A percentile compares a stretch with the other conserved stretches of the same genome.
Evolutionary conservation across 2,888 invertebrate species (phyloP).

Genomic region (Agrochola lota): DNA sequence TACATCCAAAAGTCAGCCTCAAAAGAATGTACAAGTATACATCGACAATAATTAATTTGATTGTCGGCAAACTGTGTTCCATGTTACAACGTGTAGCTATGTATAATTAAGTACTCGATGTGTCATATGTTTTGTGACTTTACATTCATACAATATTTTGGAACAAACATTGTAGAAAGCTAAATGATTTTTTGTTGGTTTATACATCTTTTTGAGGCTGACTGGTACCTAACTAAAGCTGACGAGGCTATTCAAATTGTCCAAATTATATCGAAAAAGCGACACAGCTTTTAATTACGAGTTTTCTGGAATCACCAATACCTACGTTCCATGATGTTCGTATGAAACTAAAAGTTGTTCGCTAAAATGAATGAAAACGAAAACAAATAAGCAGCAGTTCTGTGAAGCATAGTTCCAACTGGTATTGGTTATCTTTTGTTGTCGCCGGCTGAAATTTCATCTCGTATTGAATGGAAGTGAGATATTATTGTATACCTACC

Average conservation of each 20-base stretch:
- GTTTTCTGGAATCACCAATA: background rate
- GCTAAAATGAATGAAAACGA: constrained; percentile 11
- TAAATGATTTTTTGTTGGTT: too few species aligned
- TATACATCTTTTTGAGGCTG: too few species aligned
- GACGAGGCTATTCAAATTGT: background rate
- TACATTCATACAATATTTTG: too few species aligned
- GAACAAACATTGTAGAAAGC: too few species aligned
- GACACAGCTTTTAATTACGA: background rate
- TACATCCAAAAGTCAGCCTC: background rate
- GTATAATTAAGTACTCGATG: background rate
- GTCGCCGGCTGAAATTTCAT: constrained; percentile 28
- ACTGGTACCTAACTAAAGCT: background rate
- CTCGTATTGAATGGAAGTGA: constrained; percentile 28
- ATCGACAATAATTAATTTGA: too few species aligned
- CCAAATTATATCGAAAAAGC: background rate
- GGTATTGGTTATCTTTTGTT: constrained; percentile 36
- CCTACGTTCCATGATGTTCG: background rate
- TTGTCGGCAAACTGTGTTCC: too few species aligned
- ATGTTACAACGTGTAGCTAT: background rate
- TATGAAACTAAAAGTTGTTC: background rate
- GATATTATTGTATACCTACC: background rate
- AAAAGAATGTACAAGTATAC: background rate
- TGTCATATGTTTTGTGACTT: too few species aligned
- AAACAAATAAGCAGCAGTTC: constrained; percentile 3
- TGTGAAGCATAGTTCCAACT: constrained; percentile 21